Conservation (phyloP, 2,888 invertebrate genomes). For the Ptychoptera albimana region DNA sequence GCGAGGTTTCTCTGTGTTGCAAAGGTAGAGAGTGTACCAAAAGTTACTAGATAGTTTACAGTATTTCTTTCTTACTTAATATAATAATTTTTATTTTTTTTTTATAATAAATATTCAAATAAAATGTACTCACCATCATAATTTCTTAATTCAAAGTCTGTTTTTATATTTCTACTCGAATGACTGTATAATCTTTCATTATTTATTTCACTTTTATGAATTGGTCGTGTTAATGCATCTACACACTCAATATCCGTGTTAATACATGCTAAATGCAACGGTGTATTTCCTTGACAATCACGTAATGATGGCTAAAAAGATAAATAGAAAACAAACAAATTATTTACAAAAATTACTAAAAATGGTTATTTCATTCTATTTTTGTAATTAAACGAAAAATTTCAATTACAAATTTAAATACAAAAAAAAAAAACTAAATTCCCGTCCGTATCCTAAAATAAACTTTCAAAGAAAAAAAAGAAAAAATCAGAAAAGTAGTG, state of each 20-base stretch:
- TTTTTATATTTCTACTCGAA: constrained; percentile 22
- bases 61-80: no score
- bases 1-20: no score
- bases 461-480: no score
- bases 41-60: no score
- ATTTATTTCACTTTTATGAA: constrained; percentile 34
- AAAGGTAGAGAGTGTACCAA: no score
- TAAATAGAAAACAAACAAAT: constrained; percentile 1
- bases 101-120: no score
- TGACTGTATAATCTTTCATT: constrained; percentile 14
- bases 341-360: no score
- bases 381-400: background rate
- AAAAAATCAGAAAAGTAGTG: no score
- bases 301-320: constrained; percentile 37
- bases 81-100: no score
- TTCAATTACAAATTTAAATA: background rate
- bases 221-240: constrained; percentile 52
- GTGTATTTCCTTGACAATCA: constrained; percentile 68
- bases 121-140: constrained; percentile 65
- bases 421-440: no score
- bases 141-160: constrained; percentile 63
- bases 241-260: constrained; percentile 54
- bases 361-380: background rate
- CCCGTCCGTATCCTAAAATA: no score
- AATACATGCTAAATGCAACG: constrained; percentile 68